A percentile compares a stretch with the other conserved stretches of the same genome.
phyloP scores from a whole-genome alignment of 2,113 vertebrate species.

The Ranitomeya variabilis region DNA sequence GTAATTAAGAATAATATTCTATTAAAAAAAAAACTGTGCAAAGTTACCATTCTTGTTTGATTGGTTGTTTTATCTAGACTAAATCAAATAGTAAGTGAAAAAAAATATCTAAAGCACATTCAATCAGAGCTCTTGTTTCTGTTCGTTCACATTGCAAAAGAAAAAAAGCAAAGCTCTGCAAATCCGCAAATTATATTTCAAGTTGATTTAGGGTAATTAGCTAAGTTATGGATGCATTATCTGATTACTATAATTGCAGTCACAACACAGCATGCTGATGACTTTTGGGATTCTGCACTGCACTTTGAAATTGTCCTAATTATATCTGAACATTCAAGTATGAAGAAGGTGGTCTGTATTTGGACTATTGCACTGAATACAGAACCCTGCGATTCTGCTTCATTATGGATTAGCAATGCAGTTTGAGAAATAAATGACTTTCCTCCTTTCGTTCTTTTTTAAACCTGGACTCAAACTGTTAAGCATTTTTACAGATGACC shows the following conservation, averaged over 20 bases:
- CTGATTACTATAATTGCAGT: conserved; percentile 57
- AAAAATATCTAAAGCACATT: conserved; percentile 1
- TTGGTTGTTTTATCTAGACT: not conserved
- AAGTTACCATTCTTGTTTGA: not conserved
- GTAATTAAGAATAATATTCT: not conserved
- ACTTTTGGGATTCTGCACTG: conserved; percentile 50
- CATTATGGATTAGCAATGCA: conserved; percentile 6
- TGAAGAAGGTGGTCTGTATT: conserved; percentile 29
- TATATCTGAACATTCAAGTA: conserved; percentile 30
- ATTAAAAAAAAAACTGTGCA: not conserved
- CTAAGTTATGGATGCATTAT: conserved; percentile 57
- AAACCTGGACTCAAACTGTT: conserved; percentile 29
- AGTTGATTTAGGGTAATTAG: conserved; percentile 57
- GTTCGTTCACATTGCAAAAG: conserved; percentile 3
- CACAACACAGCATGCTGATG: conserved; percentile 54
- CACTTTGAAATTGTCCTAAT: conserved; percentile 50
- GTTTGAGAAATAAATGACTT: conserved; percentile 24
- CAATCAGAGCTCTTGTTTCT: conserved; percentile 22
- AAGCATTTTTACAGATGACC: conserved; percentile 68
- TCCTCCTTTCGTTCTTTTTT: not conserved
- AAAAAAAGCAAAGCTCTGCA: conserved; percentile 22
- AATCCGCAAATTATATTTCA: conserved; percentile 52
- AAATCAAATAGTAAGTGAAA: not conserved
- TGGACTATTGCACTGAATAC: not conserved
- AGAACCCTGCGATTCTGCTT: not conserved